Evolutionary conservation across 1,140 invertebrate genomes (phyloP).

Genomic region (Nomia melanderi): DNA sequence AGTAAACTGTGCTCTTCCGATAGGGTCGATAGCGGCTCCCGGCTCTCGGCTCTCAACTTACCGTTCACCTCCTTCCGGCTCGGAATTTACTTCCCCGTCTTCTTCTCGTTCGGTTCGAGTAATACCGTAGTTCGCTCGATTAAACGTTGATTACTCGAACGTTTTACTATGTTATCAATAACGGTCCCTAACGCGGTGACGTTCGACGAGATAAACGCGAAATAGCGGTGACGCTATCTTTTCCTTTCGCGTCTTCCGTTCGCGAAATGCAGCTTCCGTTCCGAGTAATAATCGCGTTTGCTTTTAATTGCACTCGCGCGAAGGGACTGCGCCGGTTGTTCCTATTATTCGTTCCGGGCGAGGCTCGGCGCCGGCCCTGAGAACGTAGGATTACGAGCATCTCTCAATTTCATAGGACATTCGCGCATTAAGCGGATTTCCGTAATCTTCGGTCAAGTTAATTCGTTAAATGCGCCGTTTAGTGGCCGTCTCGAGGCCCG

Average conservation of each 20-base stretch:
- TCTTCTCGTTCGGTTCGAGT: no score
- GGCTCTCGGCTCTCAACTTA: not conserved
- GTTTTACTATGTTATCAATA: no score
- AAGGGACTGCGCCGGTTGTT: not conserved
- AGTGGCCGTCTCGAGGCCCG: constrained; percentile 13
- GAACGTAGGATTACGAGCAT: not conserved
- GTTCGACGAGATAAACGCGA: no score
- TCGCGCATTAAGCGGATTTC: constrained; percentile 25
- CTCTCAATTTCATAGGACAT: constrained; percentile 31
- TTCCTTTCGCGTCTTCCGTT: not conserved
- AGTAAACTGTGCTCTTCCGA: constrained; percentile 21
- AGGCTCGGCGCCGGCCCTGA: not conserved
- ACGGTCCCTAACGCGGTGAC: no score
- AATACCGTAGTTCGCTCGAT: no score
- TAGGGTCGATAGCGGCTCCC: constrained; percentile 18
- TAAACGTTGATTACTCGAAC: no score
- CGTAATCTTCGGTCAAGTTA: constrained; percentile 34
- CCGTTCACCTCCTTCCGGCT: not conserved
- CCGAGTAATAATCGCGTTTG: not conserved
- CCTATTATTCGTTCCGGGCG: not conserved
- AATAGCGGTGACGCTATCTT: no score
- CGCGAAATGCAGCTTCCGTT: not conserved
- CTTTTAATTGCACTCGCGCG: not conserved
- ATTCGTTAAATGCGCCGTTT: constrained; percentile 48
- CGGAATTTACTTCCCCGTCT: not conserved